Conservation (phyloP, 1,140 invertebrate genomes). For the Diachasma alloeum region DNA sequence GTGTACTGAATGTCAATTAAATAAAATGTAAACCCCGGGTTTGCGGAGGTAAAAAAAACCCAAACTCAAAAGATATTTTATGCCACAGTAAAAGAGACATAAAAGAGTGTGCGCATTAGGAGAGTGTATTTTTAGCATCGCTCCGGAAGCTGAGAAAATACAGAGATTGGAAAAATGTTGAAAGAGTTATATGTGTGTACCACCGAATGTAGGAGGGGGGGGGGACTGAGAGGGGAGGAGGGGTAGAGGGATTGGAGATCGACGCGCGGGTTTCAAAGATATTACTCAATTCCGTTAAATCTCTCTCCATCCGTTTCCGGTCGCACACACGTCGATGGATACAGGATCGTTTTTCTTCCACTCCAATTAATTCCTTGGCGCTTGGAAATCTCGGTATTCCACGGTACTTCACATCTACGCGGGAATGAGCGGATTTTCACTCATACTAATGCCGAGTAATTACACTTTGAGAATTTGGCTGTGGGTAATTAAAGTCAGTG, state of each 20-base stretch:
- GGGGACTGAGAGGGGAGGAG: background rate
- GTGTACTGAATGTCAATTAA: conserved; percentile 2
- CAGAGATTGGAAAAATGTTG: background rate
- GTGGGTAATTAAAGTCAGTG: conserved; percentile 12
- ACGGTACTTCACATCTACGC: too few species aligned
- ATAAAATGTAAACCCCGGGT: background rate
- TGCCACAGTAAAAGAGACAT: background rate
- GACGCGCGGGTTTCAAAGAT: background rate
- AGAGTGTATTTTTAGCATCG: background rate
- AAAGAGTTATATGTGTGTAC: background rate
- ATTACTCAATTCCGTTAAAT: conserved; percentile 2
- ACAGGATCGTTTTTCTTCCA: conserved; percentile 1
- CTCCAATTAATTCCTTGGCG: conserved; percentile 11
- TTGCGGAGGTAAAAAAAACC: too few species aligned
- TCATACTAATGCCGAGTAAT: background rate
- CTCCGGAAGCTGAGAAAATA: background rate
- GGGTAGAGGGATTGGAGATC: background rate
- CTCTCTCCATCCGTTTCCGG: background rate
- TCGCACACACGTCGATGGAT: background rate
- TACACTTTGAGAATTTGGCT: background rate
- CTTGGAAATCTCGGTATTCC: background rate
- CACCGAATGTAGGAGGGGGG: background rate
- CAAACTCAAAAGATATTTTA: background rate
- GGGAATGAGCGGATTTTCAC: too few species aligned
- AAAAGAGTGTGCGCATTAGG: background rate